Evolutionary conservation across 2,113 vertebrate species (phyloP).

Genomic region (Muscicapa adusta): DNA sequence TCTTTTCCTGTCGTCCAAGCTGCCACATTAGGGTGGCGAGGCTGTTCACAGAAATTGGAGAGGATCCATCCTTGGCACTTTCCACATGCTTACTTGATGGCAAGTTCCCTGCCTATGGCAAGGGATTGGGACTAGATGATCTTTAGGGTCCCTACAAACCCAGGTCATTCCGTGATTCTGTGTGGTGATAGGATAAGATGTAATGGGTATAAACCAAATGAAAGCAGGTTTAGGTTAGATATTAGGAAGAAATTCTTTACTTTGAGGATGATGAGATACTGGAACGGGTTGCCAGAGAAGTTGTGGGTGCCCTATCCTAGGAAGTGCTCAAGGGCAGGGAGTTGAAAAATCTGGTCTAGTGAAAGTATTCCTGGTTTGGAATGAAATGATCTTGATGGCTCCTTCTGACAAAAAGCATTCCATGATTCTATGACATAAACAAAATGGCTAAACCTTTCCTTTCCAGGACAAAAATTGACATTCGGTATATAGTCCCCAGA

Average conservation of each 20-base stretch:
- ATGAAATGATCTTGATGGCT: not conserved
- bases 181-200: not conserved
- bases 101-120: not conserved
- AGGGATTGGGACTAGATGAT: too few species aligned
- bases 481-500: not conserved
- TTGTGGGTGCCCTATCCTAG: not conserved
- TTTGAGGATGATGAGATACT: not conserved
- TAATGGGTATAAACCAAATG: not conserved
- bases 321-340: not conserved
- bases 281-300: not conserved
- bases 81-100: not conserved
- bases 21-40: not conserved
- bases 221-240: not conserved
- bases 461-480: not conserved
- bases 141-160: not conserved
- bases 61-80: not conserved
- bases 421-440: not conserved
- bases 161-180: not conserved
- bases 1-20: rapidly evolving
- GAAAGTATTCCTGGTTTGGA: not conserved
- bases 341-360: not conserved
- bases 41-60: not conserved
- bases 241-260: not conserved
- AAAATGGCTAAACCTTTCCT: not conserved
- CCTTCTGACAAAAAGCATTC: not conserved